Base-by-base conservation (phyloP, 2,113 vertebrate species). In the Neofelis nebulosa region DNA sequence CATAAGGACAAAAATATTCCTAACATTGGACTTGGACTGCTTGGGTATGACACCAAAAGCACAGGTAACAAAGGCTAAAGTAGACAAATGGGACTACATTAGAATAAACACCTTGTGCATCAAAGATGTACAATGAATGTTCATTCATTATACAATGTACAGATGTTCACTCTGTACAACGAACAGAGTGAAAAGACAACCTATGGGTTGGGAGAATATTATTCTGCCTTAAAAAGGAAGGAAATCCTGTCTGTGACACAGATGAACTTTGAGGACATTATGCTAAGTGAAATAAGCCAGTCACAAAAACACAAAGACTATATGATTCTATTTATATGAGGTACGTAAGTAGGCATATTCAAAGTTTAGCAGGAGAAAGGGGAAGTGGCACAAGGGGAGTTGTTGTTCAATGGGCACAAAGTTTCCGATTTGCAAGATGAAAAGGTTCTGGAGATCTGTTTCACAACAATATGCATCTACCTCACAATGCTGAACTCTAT, bases 331-430 rank as follows among this genome's bases (percentile, higher is more conserved):
- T 57, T 88, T 48, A 38, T 8, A 57, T 19, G 45, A 94, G 9
- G 36, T 25, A 87, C 25, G 33, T 29, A 78, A 69, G 57, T n/a
- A 38, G 45, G 84, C 57, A 96, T 76, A 76, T 36, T 41, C 36
- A 52, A 7, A 68, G 25, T 9, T 66, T 68, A 48, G 36, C 18
- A 36, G 25, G 36, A 23, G 38, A 3, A 52, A 14, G 5, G 16
- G 5, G 13, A 11, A n/a, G 3, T 13, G 2, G 12, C 0, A 0
- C 3, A 55, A 55, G 65, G 1, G 14, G 10, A 52, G 21, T 63
- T 33, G 16, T 36, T 36, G 27, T 52, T 94, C 81, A 73, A 36
- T 36, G 19, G 14, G 5, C n/a, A 65, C 4, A 76, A 45, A 82
- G 33, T 83, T 66, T 83, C 83, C 50, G n/a, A 38, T 78, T 4